phyloP scores from a whole-genome alignment of 1,140 invertebrate species.

The Brachionus asplanchnoidis region DNA sequence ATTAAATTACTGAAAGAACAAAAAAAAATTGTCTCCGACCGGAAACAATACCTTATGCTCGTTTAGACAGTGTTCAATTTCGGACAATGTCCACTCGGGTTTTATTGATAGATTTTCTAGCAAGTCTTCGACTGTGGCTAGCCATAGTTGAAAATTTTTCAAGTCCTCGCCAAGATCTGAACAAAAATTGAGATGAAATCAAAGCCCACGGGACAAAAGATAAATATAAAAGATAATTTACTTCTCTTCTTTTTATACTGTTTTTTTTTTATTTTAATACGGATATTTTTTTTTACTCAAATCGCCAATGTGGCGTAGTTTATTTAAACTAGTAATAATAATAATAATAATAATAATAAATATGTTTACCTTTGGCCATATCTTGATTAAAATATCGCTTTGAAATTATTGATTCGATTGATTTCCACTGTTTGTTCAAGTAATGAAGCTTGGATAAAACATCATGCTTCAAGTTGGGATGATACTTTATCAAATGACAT shows the following conservation, averaged over 20 bases:
- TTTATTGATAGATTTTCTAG: slow-evolving; percentile 48
- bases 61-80: slow-evolving; percentile 50
- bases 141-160: slow-evolving; percentile 63
- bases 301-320: no score
- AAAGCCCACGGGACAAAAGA: background rate
- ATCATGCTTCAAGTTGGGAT: slow-evolving; percentile 70
- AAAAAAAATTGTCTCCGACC: slow-evolving; percentile 32
- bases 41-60: slow-evolving; percentile 50
- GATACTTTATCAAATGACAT: slow-evolving; percentile 66
- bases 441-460: slow-evolving; percentile 67
- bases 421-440: slow-evolving; percentile 72
- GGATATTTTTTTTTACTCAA: no score
- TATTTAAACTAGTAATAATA: no score
- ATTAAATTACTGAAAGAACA: slow-evolving; percentile 7
- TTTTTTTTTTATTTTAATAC: no score
- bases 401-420: slow-evolving; percentile 61
- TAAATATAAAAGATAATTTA: no score
- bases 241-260: no score
- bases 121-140: slow-evolving; percentile 61
- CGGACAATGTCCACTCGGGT: slow-evolving; percentile 48
- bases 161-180: slow-evolving; percentile 49
- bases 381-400: slow-evolving; percentile 45
- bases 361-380: slow-evolving; percentile 27
- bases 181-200: background rate
- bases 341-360: no score